phyloP scores from a whole-genome alignment of 1,140 invertebrate genomes.

The Ylistrum balloti region DNA sequence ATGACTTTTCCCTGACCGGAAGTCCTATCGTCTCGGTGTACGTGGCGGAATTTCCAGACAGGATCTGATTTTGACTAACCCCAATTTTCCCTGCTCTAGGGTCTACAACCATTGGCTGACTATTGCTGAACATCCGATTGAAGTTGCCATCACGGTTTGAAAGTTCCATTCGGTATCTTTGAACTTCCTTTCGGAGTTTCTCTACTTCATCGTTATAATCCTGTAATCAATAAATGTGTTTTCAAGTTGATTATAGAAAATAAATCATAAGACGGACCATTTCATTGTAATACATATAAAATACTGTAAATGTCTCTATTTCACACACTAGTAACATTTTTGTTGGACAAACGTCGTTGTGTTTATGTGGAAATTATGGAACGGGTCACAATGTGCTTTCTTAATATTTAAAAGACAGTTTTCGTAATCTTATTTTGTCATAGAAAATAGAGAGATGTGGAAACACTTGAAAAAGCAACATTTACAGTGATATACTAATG shows the following conservation, averaged over 20 bases:
- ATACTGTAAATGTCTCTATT: too few species aligned
- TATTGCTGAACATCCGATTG: constrained; percentile 79
- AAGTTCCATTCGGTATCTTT: constrained; percentile 79
- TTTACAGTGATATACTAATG: too few species aligned
- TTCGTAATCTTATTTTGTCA: too few species aligned
- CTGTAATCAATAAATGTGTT: constrained; percentile 48
- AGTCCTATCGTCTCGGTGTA: constrained; percentile 7
- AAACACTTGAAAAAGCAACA: too few species aligned
- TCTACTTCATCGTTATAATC: constrained; percentile 79
- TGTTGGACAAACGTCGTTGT: too few species aligned
- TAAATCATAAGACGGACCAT: background rate
- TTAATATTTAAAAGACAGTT: too few species aligned
- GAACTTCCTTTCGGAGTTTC: constrained; percentile 75
- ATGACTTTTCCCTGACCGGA: constrained; percentile 64
- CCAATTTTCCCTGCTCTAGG: constrained; percentile 68
- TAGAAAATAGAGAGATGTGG: too few species aligned
- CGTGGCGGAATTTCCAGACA: constrained; percentile 53
- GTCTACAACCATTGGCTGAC: constrained; percentile 74
- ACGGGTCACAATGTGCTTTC: too few species aligned
- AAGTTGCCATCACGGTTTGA: constrained; percentile 81
- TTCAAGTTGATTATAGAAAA: too few species aligned
- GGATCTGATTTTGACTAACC: constrained; percentile 59
- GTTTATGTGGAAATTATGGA: too few species aligned
- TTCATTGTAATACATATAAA: background rate
- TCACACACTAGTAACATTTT: too few species aligned